phyloP scores from a whole-genome alignment of 2,888 invertebrate species.

The Drosophila affinis region DNA sequence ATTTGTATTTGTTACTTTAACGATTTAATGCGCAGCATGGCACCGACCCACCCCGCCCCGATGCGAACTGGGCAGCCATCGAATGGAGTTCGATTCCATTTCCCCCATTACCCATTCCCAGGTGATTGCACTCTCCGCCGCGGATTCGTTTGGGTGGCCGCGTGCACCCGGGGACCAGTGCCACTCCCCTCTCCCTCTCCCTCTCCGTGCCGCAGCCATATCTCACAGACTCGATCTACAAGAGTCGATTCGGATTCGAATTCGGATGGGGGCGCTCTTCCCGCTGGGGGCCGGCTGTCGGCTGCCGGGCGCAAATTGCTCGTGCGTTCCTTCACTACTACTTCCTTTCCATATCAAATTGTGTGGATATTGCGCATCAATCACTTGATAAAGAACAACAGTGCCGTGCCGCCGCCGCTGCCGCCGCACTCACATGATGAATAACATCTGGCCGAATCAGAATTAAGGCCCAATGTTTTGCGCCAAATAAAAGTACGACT shows the following conservation, averaged over 20 bases:
- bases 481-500: conserved; percentile 46
- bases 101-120: conserved; percentile 38
- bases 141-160: conserved; percentile 43
- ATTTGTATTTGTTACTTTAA: conserved; percentile 76
- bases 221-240: conserved; percentile 1
- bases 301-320: conserved; percentile 26
- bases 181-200: conserved; percentile 5
- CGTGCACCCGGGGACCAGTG: conserved; percentile 3
- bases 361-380: conserved; percentile 74
- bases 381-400: conserved; percentile 71
- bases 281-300: conserved; percentile 2
- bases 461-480: conserved; percentile 65
- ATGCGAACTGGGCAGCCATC: conserved; percentile 34
- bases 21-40: conserved; percentile 66
- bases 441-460: conserved; percentile 65
- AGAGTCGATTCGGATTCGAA: conserved; percentile 17
- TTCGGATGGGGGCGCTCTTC: neutral
- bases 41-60: conserved; percentile 26
- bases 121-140: conserved; percentile 63
- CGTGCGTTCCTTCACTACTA: conserved; percentile 55
- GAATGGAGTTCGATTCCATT: conserved; percentile 42
- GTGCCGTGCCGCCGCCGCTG: conserved; percentile 31
- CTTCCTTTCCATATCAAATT: conserved; percentile 69
- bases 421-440: conserved; percentile 57
- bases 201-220: neutral